Conservation (phyloP, 2,797 vertebrate species). For the Heliangelus exortis region DNA sequence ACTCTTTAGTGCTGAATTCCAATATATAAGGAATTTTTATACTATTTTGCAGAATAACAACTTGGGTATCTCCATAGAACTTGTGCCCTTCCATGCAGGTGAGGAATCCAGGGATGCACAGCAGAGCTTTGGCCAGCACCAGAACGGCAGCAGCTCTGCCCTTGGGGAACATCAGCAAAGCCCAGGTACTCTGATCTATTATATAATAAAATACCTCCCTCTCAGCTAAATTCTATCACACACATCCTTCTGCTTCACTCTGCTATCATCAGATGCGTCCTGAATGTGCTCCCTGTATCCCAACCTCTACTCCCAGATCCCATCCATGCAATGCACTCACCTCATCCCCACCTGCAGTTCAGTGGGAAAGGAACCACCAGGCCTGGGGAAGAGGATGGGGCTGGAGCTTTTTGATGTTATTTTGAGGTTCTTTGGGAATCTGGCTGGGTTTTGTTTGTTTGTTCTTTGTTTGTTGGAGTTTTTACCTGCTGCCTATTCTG, state of each 20-base stretch:
- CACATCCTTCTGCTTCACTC: neutral
- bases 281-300: neutral
- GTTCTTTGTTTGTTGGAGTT: neutral
- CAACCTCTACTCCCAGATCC: neutral
- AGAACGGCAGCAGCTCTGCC: neutral
- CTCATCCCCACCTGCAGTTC: no score
- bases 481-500: neutral
- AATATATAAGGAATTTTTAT: neutral
- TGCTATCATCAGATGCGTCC: neutral
- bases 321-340: neutral
- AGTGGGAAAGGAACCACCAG: neutral
- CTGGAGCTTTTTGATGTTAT: neutral
- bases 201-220: neutral
- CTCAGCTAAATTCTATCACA: neutral
- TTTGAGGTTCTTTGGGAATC: neutral
- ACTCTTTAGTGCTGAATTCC: neutral
- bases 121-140: neutral
- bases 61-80: neutral
- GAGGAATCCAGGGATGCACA: neutral
- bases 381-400: rapidly evolving
- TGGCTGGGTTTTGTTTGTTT: neutral
- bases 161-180: neutral
- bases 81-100: neutral
- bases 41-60: neutral
- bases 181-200: rapidly evolving